Evolutionary conservation across 2,888 invertebrate genomes (phyloP).

Genomic region (Altica lythri): DNA sequence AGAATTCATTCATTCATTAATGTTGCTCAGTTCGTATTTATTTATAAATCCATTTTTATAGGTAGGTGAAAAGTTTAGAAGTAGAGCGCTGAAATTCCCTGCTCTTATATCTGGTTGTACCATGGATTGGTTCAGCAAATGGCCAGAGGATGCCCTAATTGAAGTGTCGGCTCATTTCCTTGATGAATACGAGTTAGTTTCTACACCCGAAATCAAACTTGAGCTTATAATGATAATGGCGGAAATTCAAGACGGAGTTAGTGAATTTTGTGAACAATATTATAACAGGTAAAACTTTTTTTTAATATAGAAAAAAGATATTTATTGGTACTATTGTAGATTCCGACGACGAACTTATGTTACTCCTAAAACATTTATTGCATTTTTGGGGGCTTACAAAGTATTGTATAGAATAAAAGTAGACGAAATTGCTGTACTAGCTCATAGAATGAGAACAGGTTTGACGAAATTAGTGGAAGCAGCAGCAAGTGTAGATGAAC

Average conservation of each 20-base stretch:
- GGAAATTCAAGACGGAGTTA: slow-evolving; percentile 80
- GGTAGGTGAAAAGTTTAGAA: slow-evolving; percentile 89
- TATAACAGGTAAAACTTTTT: slow-evolving; percentile 66
- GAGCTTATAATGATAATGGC: slow-evolving; percentile 83
- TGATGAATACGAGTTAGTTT: slow-evolving; percentile 64
- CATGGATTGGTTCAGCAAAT: slow-evolving; percentile 90
- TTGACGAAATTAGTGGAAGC: slow-evolving; percentile 85
- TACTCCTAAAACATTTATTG: slow-evolving; percentile 87
- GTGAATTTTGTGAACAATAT: slow-evolving; percentile 73
- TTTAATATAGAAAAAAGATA: not conserved
- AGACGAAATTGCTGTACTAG: slow-evolving; percentile 72
- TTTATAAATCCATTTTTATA: slow-evolving; percentile 55
- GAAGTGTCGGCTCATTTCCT: slow-evolving; percentile 84
- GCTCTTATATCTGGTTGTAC: slow-evolving; percentile 90
- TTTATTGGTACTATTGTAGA: slow-evolving; percentile 48
- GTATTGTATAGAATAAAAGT: slow-evolving; percentile 75
- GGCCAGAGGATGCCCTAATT: slow-evolving; percentile 84
- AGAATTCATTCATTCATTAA: too few relatives aligned
- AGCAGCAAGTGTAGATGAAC: slow-evolving; percentile 77
- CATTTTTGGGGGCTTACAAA: slow-evolving; percentile 84
- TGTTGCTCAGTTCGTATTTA: too few relatives aligned
- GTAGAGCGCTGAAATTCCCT: slow-evolving; percentile 84
- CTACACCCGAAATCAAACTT: slow-evolving; percentile 68
- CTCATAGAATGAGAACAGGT: slow-evolving; percentile 85
- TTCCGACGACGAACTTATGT: slow-evolving; percentile 85